Evolutionary conservation across 2,888 invertebrate genomes (phyloP).

Genomic region (Eueremaeus valkanovi): DNA sequence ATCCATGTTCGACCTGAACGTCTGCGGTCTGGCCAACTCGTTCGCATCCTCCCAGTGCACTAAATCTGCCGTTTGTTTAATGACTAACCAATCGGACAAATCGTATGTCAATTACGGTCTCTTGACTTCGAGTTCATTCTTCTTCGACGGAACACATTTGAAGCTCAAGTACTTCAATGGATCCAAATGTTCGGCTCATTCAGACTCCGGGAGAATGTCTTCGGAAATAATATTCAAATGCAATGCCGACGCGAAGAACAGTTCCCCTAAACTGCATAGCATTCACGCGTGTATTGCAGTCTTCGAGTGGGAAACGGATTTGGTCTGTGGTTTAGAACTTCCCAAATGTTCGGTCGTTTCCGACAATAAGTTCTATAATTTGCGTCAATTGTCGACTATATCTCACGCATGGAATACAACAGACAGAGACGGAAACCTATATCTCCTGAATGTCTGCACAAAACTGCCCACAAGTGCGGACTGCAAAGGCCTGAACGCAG

Average conservation of each 20-base stretch:
- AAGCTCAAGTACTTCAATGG: constrained; percentile 25
- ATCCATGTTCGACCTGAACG: constrained; percentile 41
- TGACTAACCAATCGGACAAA: background rate
- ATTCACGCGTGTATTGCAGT: constrained; percentile 21
- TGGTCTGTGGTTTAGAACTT: constrained; percentile 31
- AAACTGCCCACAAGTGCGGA: background rate
- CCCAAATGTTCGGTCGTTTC: constrained; percentile 41
- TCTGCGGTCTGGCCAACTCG: constrained; percentile 43
- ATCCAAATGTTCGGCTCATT: background rate
- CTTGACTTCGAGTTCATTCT: background rate
- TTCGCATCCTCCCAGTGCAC: constrained; percentile 37
- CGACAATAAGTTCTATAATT: constrained; percentile 42
- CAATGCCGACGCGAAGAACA: background rate
- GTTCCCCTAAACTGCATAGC: background rate
- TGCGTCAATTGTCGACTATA: constrained; percentile 44
- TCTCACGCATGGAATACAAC: constrained; percentile 45
- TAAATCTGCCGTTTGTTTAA: constrained; percentile 43
- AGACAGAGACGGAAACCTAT: constrained; percentile 29
- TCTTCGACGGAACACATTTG: constrained; percentile 26
- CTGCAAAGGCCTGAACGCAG: background rate
- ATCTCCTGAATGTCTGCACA: constrained; percentile 38
- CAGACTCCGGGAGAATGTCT: background rate
- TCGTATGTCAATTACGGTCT: constrained; percentile 29
- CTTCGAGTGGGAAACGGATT: constrained; percentile 38
- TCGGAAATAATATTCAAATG: constrained; percentile 38